Base-by-base conservation (phyloP, 2,888 invertebrate species). In the Allacma fusca region DNA sequence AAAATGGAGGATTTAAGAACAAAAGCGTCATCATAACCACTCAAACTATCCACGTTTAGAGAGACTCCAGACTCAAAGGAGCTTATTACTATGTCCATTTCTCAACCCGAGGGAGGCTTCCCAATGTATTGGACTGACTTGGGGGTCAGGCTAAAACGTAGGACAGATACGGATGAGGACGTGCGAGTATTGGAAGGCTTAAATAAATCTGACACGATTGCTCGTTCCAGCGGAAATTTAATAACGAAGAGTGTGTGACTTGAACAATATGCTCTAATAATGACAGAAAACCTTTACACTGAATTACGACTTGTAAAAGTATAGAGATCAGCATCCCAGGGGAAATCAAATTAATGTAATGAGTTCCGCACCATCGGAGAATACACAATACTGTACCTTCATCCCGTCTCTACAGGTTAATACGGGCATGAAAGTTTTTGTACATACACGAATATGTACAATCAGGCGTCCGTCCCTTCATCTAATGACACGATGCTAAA, bases 321-420 rank as follows among this genome's bases (percentile, higher is more conserved):
- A 34, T 34, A 34, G 50, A n/a, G 19, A 16, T 24, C 24, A 62
- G 23, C 23, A 16, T 62, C 62, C 7, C 62, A 4, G 21, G 62
- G 62, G 62, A 62, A 62, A 62, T 62, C 62, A 62, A 62, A 62
- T 62, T 62, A 62, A 62, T 62, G 62, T 62, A 62, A 62, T 62
- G 62, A 62, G 62, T 62, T 62, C 24, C 24, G 1, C 24, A 24
- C 62, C 62, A 23, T 62, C 16, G n/a, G 50, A 50, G 50, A 50
- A 50, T n/a, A 50, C 50, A 13, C 50, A 50, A 34, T 34, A 34
- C 34, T 9, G 4, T 9, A 34, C 34, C 34, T 34, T 34, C 34
- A 34, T 7, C 34, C 34, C 34, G n/a, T n/a, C n/a, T n/a, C n/a
- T n/a, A n/a, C n/a, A n/a, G n/a, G n/a, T n/a, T n/a, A n/a, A n/a